These are phyloP conservation scores for Chaetogeoica ovagalla DNA, from an alignment of 2,888 invertebrate genomes.

Conservation along the genomic window DNA sequence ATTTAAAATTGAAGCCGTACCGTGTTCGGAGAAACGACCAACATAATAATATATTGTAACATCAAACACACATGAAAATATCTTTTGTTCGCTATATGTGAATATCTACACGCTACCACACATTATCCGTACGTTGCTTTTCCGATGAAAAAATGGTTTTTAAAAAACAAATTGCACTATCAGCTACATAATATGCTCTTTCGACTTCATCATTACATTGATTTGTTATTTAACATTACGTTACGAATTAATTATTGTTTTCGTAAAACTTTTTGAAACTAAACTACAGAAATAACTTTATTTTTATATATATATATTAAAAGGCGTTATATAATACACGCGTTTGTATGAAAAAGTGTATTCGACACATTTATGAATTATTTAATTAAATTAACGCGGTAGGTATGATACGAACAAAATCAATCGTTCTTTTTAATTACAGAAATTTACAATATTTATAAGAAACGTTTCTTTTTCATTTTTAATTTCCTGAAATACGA, in stretches of 20 bases:
- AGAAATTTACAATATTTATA: too few relatives aligned
- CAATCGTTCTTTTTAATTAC: too few relatives aligned
- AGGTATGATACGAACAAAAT: too few relatives aligned
- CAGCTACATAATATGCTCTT: too few relatives aligned
- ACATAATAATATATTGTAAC: not conserved
- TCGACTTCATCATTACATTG: too few relatives aligned
- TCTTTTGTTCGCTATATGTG: not conserved
- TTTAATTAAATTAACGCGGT: not conserved
- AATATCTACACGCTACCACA: not conserved
- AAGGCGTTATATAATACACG: not conserved
- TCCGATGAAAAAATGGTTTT: too few relatives aligned
- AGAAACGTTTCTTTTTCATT: too few relatives aligned
- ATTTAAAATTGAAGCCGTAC: slow-evolving; percentile 14
- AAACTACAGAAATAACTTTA: not conserved
- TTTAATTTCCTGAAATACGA: too few relatives aligned
- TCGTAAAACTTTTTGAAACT: not conserved
- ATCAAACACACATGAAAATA: not conserved
- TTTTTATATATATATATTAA: not conserved
- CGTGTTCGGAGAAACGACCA: too few relatives aligned
- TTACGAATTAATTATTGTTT: not conserved
- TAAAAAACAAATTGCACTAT: too few relatives aligned
- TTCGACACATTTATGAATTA: not conserved
- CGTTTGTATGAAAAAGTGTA: not conserved
- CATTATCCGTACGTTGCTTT: too few relatives aligned
- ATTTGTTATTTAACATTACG: not conserved